Base-by-base conservation (phyloP, 2,797 vertebrate genomes). In the Melanotaenia boesemani region DNA sequence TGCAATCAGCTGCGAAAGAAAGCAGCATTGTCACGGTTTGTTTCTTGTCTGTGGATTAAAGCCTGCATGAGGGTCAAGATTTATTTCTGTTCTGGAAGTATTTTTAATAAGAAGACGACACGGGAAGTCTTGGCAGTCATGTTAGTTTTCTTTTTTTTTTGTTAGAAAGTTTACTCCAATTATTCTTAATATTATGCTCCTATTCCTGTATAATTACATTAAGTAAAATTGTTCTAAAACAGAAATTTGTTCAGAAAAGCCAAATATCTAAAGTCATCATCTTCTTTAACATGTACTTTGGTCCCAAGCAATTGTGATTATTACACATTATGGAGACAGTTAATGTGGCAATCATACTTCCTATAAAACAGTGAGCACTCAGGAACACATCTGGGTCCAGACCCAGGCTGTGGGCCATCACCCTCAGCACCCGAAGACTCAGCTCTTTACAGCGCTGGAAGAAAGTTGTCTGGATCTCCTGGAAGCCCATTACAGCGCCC, bases 401-500 rank as follows among this genome's bases (percentile, higher is more conserved):
- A 5, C 63, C 88, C 75, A 95, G 83, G 60, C 93, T 86, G 77
- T 74, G 84, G 34, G 91, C 93, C 89, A 95, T 88, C 55, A 94
- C 82, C 60, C 66, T 86, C 61, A 95, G 77, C 46, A 96, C 75
- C 4, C 87, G 74, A 26, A 93, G 89, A 52, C 93, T 85, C 59
- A 96, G 89, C 46, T 93, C 89, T 50, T 87, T 88, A 57, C 94
- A 96, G 63, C 54, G 85, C 16, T 13, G 72, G 83, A 89, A 96
- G 72, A 95, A 95, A 0, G 79, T 74, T 0, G 64, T 76, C 28
- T 90, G 68, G 32, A 76, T 57, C 56, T 88, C 80, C 70, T 37
- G 74, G 82, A 95, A 95, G 3, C 57, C 83, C 0, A 57, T 0
- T 0, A 80, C 6, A 30, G 34, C 79, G 0, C 81, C 91, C 0